These are phyloP conservation scores for Neopipo cinnamomea DNA, from an alignment of 2,113 vertebrate genomes.

Conservation along the genomic window DNA sequence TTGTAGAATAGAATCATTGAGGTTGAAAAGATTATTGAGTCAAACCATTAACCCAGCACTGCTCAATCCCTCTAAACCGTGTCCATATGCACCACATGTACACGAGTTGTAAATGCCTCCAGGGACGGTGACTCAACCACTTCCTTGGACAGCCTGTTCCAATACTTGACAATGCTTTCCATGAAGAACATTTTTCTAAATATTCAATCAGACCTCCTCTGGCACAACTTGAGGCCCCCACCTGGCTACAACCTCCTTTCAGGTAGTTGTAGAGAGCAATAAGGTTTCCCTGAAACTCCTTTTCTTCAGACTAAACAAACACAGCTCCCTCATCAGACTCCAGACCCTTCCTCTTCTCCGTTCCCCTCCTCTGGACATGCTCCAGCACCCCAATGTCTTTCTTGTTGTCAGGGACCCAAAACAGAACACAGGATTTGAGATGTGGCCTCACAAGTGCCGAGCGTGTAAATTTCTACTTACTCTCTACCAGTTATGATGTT, in stretches of 20 bases:
- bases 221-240: fast-evolving
- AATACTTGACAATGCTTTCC: not conserved
- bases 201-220: not conserved
- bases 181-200: not conserved
- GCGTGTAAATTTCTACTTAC: not conserved
- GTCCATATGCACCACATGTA: not conserved
- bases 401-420: fast-evolving
- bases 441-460: not conserved
- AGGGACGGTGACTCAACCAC: not conserved
- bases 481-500: not conserved
- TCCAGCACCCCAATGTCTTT: fast-evolving
- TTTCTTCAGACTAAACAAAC: not conserved
- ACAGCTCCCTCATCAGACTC: fast-evolving
- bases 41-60: not conserved
- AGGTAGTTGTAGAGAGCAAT: fast-evolving
- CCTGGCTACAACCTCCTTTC: not conserved
- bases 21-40: not conserved
- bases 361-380: fast-evolving
- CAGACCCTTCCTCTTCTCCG: fast-evolving
- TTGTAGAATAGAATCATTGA: not conserved
- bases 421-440: fast-evolving
- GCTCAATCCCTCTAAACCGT: not conserved
- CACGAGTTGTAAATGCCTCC: not conserved
- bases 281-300: not conserved
- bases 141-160: not conserved